Evolutionary conservation across 2,113 vertebrate species (phyloP).

Genomic region (Oreochromis aureus): DNA sequence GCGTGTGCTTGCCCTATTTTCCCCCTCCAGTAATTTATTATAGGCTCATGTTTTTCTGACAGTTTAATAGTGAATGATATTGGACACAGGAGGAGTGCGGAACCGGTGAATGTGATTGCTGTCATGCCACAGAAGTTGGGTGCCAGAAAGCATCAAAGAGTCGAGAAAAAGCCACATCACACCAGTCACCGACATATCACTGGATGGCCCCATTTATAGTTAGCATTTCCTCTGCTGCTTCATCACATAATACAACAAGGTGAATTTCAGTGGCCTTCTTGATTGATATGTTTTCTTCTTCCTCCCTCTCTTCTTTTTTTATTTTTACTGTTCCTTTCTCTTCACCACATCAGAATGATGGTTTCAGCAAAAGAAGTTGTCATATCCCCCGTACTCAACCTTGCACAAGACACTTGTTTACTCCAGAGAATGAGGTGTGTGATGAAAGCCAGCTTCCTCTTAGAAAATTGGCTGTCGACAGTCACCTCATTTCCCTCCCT

Average conservation of each 20-base stretch:
- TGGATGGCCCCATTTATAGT: constrained; percentile 39
- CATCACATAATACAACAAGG: constrained; percentile 52
- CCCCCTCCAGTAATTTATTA: constrained; percentile 46
- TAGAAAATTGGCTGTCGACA: constrained; percentile 75
- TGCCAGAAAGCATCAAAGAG: constrained; percentile 55
- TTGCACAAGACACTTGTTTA: constrained; percentile 72
- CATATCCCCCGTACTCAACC: constrained; percentile 54
- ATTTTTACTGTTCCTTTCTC: constrained; percentile 32
- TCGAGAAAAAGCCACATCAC: constrained; percentile 17
- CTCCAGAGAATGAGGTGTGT: constrained; percentile 66
- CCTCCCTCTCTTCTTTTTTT: neutral
- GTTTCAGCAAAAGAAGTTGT: constrained; percentile 52
- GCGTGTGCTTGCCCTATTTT: neutral
- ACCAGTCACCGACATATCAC: constrained; percentile 35
- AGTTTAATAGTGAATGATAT: constrained; percentile 64
- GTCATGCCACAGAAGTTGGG: constrained; percentile 45
- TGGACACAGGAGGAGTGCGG: constrained; percentile 43
- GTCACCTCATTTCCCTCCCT: constrained; percentile 59
- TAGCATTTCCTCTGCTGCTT: constrained; percentile 50
- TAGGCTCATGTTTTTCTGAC: constrained; percentile 49
- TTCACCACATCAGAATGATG: constrained; percentile 41
- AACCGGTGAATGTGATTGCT: constrained; percentile 42
- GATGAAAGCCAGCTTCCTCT: constrained; percentile 72
- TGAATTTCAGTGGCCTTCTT: constrained; percentile 41
- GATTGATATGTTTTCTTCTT: constrained; percentile 61